Conservation (phyloP, 2,797 vertebrate species). For the Halcyon leucocephala region DNA sequence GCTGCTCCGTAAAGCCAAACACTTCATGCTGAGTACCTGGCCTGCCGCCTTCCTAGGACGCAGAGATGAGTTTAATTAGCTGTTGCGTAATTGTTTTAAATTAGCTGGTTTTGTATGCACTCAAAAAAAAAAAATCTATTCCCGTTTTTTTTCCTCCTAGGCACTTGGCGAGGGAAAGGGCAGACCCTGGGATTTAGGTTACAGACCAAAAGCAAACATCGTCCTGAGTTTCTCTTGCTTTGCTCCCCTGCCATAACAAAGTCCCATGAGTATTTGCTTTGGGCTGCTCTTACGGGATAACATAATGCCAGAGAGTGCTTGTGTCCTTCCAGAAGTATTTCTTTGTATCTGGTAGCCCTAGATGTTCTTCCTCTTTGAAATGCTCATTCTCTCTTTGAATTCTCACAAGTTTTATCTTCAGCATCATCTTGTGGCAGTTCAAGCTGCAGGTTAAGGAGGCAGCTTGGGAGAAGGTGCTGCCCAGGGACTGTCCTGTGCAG, state of each 20-base stretch:
- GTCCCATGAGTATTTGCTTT: neutral
- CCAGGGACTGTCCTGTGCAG: neutral
- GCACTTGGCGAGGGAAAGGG: neutral
- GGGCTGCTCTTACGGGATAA: neutral
- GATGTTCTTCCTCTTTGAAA: neutral
- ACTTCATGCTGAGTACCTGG: conserved; percentile 58
- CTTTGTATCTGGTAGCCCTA: neutral
- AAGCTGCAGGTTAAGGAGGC: neutral
- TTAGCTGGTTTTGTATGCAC: conserved; percentile 54
- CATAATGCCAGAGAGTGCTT: neutral
- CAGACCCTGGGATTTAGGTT: neutral
- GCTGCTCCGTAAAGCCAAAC: neutral
- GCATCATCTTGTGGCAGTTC: neutral
- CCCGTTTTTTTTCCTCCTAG: neutral
- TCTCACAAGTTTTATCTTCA: neutral
- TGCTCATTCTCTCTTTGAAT: neutral
- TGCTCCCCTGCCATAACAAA: neutral
- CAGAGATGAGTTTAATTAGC: conserved; percentile 79
- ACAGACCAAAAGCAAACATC: neutral
- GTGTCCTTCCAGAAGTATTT: neutral
- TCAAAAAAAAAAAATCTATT: conserved; percentile 18
- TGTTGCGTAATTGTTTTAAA: conserved; percentile 78
- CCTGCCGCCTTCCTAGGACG: conserved; percentile 61
- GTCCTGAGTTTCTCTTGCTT: neutral
- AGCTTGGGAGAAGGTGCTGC: neutral